Percentiles rank a stretch among this genome's conserved stretches.
phyloP scores from a whole-genome alignment of 2,113 vertebrate species.

The Thunnus thynnus region DNA sequence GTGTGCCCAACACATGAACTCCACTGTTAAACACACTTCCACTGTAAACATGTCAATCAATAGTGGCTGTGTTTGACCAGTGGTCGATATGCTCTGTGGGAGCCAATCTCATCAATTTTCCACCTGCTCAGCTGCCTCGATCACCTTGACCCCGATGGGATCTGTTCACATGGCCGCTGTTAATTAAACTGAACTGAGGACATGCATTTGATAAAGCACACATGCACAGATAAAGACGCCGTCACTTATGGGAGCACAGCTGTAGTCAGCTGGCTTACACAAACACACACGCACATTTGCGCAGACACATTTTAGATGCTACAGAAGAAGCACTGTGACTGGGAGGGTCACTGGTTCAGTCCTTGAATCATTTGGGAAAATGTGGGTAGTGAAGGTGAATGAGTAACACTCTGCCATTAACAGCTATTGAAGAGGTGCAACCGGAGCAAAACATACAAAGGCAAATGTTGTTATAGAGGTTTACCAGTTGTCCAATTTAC shows the following conservation, averaged over 20 bases:
- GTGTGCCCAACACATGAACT: conserved; percentile 46
- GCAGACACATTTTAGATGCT: conserved; percentile 26
- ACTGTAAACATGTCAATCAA: conserved; percentile 68
- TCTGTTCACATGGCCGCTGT: conserved; percentile 54
- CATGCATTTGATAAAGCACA: conserved; percentile 43
- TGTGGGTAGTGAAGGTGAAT: conserved; percentile 30
- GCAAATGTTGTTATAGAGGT: conserved; percentile 3
- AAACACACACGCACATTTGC: background rate
- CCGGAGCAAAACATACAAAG: background rate
- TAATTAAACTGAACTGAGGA: conserved; percentile 68
- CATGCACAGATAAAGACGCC: conserved; percentile 38
- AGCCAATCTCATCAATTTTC: conserved; percentile 67
- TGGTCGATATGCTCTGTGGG: conserved; percentile 66
- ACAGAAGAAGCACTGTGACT: conserved; percentile 38
- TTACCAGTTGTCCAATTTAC: too few relatives aligned
- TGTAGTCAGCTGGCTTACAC: conserved; percentile 21
- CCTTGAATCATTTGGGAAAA: conserved; percentile 32
- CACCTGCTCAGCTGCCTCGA: conserved; percentile 67
- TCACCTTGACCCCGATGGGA: conserved; percentile 74
- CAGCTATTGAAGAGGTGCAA: conserved; percentile 22
- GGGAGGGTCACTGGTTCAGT: background rate
- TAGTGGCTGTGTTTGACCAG: conserved; percentile 67
- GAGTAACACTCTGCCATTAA: conserved; percentile 32
- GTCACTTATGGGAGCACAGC: conserved; percentile 6
- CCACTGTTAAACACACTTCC: conserved; percentile 55